Percentiles rank a stretch among this genome's conserved stretches.
Conservation (phyloP, 2,797 vertebrate species). For the Mormyrus proboscirostris region DNA sequence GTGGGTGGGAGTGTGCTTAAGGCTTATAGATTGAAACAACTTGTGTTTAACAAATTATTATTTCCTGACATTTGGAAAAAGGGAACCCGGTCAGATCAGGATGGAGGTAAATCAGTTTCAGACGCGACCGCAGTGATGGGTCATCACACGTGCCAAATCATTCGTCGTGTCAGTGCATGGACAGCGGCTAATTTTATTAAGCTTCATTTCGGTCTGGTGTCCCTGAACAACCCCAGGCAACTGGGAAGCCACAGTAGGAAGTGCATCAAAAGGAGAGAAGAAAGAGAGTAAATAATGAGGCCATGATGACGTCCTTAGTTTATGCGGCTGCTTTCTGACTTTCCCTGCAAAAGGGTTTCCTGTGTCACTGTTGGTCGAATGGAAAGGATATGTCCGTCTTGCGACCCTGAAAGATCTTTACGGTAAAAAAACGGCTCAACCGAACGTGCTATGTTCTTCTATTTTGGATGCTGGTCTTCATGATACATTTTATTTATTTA, state of each 20-base stretch:
- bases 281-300: not conserved
- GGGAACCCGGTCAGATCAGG: not conserved
- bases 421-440: not conserved
- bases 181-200: not conserved
- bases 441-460: not conserved
- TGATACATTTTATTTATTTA: not conserved
- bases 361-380: not conserved
- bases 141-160: not conserved
- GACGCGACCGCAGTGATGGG: not conserved
- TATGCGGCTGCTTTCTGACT: not conserved
- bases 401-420: not conserved
- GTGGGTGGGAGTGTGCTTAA: not conserved
- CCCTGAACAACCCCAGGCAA: slow-evolving; percentile 11
- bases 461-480: not conserved
- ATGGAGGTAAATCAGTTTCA: slow-evolving; percentile 11
- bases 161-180: not conserved
- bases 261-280: not conserved
- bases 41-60: slow-evolving; percentile 9
- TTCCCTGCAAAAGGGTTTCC: not conserved
- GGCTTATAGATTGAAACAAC: not conserved
- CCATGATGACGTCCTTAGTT: not conserved
- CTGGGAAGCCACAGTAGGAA: slow-evolving; percentile 6
- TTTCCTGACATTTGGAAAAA: slow-evolving; percentile 4
- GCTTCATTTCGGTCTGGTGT: not conserved
- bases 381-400: not conserved